Evolutionary conservation across 2,888 invertebrate species (phyloP), one percentile per base, ranked within the genome.

Genomic region (Lycaena phlaeas): DNA sequence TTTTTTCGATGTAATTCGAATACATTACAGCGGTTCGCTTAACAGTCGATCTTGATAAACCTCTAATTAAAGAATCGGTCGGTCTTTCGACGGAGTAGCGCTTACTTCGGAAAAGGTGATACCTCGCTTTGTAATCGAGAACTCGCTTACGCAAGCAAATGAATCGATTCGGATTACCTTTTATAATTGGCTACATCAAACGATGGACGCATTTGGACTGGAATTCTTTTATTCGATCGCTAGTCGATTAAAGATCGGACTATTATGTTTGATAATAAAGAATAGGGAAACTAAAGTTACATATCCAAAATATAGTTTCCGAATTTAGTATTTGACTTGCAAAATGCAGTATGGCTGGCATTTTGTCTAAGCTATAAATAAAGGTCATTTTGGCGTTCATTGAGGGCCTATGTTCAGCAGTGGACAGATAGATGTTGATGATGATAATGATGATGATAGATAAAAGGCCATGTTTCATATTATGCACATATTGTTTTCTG

Each of bases 101-200:
- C 18, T 41, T 27, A 22, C 30, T 44, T 47, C 38, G 37, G 46
- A 48, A 60, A 59, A 65, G 63, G 68, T 63, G 67, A 73, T 69
- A 68, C 67, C 61, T 59, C 54, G 59, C 63, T 60, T 67, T 63
- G 69, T 68, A 76, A 76, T 74, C 67, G 71, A 75, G 65, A 69
- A 63, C 55, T 57, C 60, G 63, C 64, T 79, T 74, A 68, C 66
- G 68, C 69, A 76, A 64, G 61, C 66, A 74, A 75, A 72, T 69
- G 68, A 73, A 76, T 76, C 68, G 68, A 71, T 70, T 73, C 60
- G 59, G 64, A 70, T 74, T 71, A 71, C 66, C 57, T 63, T 65
- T 75, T 69, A 73, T 56, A 77, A 77, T 77, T 75, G 74, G 64
- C 67, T 69, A 63, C 61, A 59, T 66, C 59, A 57, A 63, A 62